Conservation (phyloP, 2,797 vertebrate genomes). For the Protosalanx chinensis region DNA sequence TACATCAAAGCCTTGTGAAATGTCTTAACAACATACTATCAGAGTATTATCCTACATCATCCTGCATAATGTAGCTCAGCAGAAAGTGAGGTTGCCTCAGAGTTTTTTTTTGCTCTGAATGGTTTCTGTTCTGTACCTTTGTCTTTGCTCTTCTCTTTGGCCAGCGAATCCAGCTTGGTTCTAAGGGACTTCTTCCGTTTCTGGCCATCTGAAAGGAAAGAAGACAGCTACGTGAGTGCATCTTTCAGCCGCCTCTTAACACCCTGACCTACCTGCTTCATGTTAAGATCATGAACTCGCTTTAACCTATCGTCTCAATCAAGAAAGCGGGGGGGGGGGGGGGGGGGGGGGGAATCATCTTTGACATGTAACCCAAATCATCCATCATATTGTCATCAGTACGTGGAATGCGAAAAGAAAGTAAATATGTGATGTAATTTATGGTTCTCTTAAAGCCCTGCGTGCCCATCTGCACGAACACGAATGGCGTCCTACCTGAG, state of each 20-base stretch:
- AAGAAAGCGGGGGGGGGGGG: background rate
- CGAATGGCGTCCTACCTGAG: background rate
- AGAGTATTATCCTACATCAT: background rate
- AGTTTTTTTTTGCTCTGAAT: background rate
- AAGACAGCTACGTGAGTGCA: background rate
- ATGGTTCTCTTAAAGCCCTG: background rate
- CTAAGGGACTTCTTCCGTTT: constrained; percentile 94
- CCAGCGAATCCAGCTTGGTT: constrained; percentile 94
- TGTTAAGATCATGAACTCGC: too few species aligned
- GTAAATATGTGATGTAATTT: background rate
- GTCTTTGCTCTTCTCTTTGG: constrained; percentile 96
- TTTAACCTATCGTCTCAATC: background rate
- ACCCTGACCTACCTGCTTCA: background rate
- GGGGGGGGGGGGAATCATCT: background rate
- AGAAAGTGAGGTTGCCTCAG: background rate
- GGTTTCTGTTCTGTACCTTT: constrained; percentile 68
- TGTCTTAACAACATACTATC: background rate
- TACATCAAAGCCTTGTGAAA: background rate
- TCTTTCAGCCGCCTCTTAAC: background rate
- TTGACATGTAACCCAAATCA: constrained; percentile 1
- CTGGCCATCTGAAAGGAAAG: constrained; percentile 81
- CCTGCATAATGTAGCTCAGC: background rate
- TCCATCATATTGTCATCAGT: constrained; percentile 12
- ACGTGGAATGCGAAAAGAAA: background rate
- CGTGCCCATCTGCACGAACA: constrained; percentile 3